Evolutionary conservation across 2,888 invertebrate species (phyloP).

Genomic region (Hetaerina titia): DNA sequence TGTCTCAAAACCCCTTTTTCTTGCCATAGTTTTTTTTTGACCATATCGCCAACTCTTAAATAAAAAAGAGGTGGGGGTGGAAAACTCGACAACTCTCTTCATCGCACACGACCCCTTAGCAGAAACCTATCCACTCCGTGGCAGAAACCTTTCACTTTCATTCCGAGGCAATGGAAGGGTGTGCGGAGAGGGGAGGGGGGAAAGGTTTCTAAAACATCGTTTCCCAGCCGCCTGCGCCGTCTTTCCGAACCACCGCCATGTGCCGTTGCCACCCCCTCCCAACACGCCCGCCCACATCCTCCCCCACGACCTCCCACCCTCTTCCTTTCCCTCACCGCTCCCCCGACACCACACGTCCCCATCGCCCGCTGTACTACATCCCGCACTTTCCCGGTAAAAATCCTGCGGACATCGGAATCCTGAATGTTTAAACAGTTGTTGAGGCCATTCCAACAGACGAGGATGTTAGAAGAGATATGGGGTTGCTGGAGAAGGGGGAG

Average conservation of each 20-base stretch:
- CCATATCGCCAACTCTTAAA: not conserved
- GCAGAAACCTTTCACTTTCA: constrained; percentile 31
- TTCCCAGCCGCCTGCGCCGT: not conserved
- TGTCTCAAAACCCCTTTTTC: not conserved
- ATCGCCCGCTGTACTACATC: constrained; percentile 7
- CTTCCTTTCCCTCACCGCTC: not conserved
- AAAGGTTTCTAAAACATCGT: not conserved
- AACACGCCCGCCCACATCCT: not conserved
- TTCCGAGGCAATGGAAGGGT: not conserved
- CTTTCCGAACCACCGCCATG: not conserved
- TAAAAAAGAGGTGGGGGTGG: not conserved
- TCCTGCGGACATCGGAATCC: constrained; percentile 34
- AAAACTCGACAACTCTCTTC: not conserved
- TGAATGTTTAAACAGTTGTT: constrained; percentile 54
- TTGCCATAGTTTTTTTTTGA: not conserved
- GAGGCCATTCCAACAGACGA: constrained; percentile 38
- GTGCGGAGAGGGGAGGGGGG: not conserved
- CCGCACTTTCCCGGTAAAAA: constrained; percentile 30
- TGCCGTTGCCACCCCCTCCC: not conserved
- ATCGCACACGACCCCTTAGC: constrained; percentile 14
- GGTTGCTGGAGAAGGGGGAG: not conserved
- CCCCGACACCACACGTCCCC: not conserved
- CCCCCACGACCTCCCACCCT: not conserved
- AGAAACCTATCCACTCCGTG: constrained; percentile 4
- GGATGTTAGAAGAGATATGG: not conserved